Base-by-base conservation (phyloP, 2,797 vertebrate species). In the Eulemur mongoz region DNA sequence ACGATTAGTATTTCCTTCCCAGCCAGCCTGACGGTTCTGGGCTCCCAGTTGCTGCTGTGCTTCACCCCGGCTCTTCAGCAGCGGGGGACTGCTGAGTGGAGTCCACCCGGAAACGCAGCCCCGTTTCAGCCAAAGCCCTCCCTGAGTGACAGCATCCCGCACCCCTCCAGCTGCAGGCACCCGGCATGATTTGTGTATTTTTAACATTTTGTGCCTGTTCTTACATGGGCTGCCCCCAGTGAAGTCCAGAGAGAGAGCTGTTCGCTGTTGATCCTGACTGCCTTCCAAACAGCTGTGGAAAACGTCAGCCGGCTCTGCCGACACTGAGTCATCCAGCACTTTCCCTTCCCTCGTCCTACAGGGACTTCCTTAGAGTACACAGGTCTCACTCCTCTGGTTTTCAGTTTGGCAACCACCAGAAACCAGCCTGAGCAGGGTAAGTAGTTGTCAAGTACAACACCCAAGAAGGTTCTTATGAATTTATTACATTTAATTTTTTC, bases 21-120 rank as follows among this genome's bases (percentile, higher is more conserved):
- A 4, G 25, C 38, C 76, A 40, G 50, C 38, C 15, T 15, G 20
- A 8, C 0, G 3, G 23, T 1, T n/a, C 40, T 2, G n/a, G 0
- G 32, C 76, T n/a, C 20, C 25, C 15, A 13, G 27, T 3, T 25
- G 54, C 8, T 5, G 5, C 14, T 32, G 50, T 57, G 48, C 27
- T 72, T 40, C n/a, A 10, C 57, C 2, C 35, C 12, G 18, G 67
- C 27, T 65, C 59, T 57, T 27, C 43, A 3, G 45, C 50, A 65
- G 1, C 1, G 80, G 38, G 30, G 8, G 20, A 11, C 20, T 25
- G 38, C 65, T 88, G 20, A 25, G 2, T 32, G 63, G 27, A 35
- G 27, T 45, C 57, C 52, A 38, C 35, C 17, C 9, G 65, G 61
- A 81, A 72, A 50, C 12, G 17, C 12, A 40, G 30, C 27, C 45